Evolutionary conservation across 2,797 vertebrate species (phyloP).

Genomic region (Anolis apletophallus): DNA sequence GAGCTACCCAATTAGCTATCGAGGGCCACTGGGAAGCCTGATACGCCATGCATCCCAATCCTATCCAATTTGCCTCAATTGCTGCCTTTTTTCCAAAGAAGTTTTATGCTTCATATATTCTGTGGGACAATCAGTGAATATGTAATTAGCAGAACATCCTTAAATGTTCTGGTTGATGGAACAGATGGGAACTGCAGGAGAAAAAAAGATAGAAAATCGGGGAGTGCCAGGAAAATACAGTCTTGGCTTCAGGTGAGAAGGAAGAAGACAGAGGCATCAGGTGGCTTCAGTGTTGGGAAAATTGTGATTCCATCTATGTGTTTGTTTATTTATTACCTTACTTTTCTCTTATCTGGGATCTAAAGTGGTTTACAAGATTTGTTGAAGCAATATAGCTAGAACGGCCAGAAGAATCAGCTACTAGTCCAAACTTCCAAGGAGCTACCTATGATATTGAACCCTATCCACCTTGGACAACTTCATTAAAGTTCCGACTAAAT

Average conservation of each 20-base stretch:
- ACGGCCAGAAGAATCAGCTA: too few relatives aligned
- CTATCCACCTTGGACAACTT: too few relatives aligned
- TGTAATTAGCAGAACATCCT: neutral
- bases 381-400: too few relatives aligned
- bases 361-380: too few relatives aligned
- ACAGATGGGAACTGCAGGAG: neutral
- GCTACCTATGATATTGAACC: too few relatives aligned
- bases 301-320: too few relatives aligned
- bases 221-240: rapidly evolving
- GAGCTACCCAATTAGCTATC: neutral
- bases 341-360: too few relatives aligned
- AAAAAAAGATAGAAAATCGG: neutral
- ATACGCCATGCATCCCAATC: neutral
- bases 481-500: too few relatives aligned
- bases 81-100: neutral
- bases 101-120: neutral
- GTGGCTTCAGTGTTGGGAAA: too few relatives aligned
- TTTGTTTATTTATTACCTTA: too few relatives aligned
- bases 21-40: neutral
- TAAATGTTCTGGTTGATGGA: neutral
- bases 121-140: neutral
- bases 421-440: too few relatives aligned
- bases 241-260: neutral
- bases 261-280: neutral
- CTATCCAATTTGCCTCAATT: neutral